Base-by-base conservation (phyloP, 2,888 invertebrate species). In the Archaeoteleia sp. region DNA sequence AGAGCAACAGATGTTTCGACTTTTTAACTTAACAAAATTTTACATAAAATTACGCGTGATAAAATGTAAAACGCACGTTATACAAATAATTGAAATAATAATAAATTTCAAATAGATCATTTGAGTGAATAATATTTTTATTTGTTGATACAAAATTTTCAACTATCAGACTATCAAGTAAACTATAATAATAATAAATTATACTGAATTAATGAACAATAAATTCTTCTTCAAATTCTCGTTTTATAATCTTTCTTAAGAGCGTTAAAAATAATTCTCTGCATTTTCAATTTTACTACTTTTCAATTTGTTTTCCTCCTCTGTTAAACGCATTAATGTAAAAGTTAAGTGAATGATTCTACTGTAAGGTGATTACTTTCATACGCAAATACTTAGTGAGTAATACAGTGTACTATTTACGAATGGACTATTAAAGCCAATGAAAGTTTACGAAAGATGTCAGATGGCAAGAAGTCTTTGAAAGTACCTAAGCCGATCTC, bases 221-320 rank as follows among this genome's bases (percentile, higher is more conserved):
- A 32, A 42, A 53, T 39, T 10, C 15, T 37, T 32, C 27, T 23
- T 34, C 7, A n/a, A 15, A 37, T 10, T 37, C 25, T 5, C 37
- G 29, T 51, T 51, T 30, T 29, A 5, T 25, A 27, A 45, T 42
- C 42, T 42, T 54, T 40, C 32, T 39, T 40, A 39, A 46, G 42
- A 13, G 48, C 54, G 37, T 55, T 55, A 45, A 55, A 43, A 45
- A 37, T 45, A 45, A 43, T 37, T 55, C 45, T n/a, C 8, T 8
- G 37, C 34, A 20, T 37, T 54, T 20, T 27, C 20, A 17, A 13
- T 15, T 43, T 32, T 9, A 17, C 29, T 35, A n/a, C n/a, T 14
- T 25, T 14, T n/a, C 25, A 10, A 10, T 15, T 23, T 20, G 30
- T 40, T 17, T 51, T 20, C 23, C n/a, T 39, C 15, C 30, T 9